Base-by-base conservation (phyloP, 2,113 vertebrate species). In the Glareola pratincola region DNA sequence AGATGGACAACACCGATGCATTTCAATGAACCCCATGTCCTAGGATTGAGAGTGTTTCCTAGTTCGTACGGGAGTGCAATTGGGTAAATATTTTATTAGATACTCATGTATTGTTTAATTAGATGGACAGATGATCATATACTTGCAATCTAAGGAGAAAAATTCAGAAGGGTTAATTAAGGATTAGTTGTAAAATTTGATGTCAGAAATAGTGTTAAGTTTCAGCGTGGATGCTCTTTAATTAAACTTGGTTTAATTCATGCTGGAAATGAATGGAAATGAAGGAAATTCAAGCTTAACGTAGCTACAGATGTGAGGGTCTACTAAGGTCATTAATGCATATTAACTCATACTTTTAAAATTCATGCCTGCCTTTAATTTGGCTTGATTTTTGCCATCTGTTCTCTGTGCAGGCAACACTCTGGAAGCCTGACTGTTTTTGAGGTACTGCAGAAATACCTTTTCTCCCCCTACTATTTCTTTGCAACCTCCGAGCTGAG, bases 281-380 rank as follows among this genome's bases (percentile, higher is more conserved):
- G 5, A 78, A 85, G 30, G 88, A 88, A 88, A 96, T 56, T 27
- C 41, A 85, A 87, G 56, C 73, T 89, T 71, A 51, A 60, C 0
- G 0, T 63, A 80, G 51, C 56, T 78, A 68, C 85, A 94, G 78
- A 88, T 93, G 69, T 71, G 36, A n/a, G 48, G 18, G n/a, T 37
- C 12, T 75, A 43, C 51, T 30, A 47, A 82, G 95, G 92, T 88
- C 82, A 81, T 57, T 39, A 72, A 87, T 85, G 62, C 20, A 9
- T 90, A 72, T 92, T 90, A 93, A 85, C 60, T 78, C 51, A 16
- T 85, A n/a, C 56, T 90, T 87, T 68, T n/a, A 63, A 77, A 74
- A 85, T 78, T 81, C 20, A 51, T 88, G 77, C 17, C 48, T 92
- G 85, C 36, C 51, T 34, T 47, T 95, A 36, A 75, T 82, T 89